phyloP scores from a whole-genome alignment of 37 sponge, comb jelly and placozoan genomes.

The Diacarnus erythraeanus region DNA sequence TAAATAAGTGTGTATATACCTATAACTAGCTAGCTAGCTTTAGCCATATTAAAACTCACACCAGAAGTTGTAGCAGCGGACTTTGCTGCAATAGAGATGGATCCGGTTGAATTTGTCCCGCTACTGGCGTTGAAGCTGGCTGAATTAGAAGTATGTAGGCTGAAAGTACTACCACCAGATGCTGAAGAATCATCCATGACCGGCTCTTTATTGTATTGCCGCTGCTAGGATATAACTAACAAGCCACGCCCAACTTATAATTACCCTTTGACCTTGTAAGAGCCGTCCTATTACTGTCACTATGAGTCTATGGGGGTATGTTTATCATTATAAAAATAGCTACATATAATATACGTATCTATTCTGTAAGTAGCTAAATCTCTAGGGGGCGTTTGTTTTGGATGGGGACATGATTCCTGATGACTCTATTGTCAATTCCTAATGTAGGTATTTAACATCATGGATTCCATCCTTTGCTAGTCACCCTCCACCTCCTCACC shows the following conservation, averaged over 20 bases:
- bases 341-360: neutral
- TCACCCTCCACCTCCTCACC: neutral
- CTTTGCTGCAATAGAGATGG: neutral
- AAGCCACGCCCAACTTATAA: neutral
- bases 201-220: neutral
- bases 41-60: too few relatives aligned
- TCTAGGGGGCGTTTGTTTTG: too few relatives aligned
- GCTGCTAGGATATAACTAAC: neutral
- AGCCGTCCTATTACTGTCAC: neutral
- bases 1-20: too few relatives aligned
- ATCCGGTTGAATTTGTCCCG: neutral
- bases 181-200: neutral
- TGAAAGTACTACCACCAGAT: neutral
- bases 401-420: too few relatives aligned
- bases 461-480: constrained; percentile 24
- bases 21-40: too few relatives aligned
- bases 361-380: too few relatives aligned
- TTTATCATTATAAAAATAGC: neutral
- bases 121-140: neutral
- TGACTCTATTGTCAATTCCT: too few relatives aligned
- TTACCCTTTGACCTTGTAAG: neutral
- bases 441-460: neutral
- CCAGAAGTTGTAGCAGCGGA: neutral
- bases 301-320: neutral
- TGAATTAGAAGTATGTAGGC: neutral